These are phyloP conservation scores for Thunnus thynnus DNA, from an alignment of 2,113 vertebrate genomes.

Conservation along the genomic window DNA sequence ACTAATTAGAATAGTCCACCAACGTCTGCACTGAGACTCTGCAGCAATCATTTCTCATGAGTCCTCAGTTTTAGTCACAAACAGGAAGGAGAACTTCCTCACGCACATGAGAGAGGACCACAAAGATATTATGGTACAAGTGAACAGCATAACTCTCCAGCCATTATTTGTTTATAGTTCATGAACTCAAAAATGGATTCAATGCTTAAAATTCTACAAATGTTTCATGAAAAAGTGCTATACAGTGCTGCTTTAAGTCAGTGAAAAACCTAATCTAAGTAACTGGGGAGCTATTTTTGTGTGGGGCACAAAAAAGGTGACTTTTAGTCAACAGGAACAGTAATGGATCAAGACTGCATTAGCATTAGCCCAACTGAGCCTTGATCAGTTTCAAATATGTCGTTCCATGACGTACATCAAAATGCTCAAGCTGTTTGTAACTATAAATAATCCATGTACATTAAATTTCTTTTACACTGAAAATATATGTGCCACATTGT, in stretches of 20 bases:
- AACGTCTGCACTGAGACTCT: constrained; percentile 13
- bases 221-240: constrained; percentile 48
- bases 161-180: constrained; percentile 30
- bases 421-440: too few relatives aligned
- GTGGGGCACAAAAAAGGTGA: too few relatives aligned
- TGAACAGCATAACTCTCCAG: neutral
- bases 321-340: constrained; percentile 18
- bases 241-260: constrained; percentile 46
- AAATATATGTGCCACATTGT: constrained; percentile 9
- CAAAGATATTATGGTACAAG: constrained; percentile 41
- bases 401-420: neutral
- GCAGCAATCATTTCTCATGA: constrained; percentile 1
- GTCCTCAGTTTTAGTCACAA: constrained; percentile 25
- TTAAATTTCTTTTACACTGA: neutral
- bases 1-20: constrained; percentile 2
- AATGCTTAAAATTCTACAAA: constrained; percentile 7
- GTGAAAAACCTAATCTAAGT: constrained; percentile 9
- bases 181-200: constrained; percentile 31
- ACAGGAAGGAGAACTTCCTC: constrained; percentile 44
- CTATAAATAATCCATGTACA: too few relatives aligned
- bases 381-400: neutral
- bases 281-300: neutral
- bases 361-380: constrained; percentile 7
- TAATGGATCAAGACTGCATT: neutral
- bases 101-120: neutral